These are phyloP conservation scores for Calliphora vomitoria DNA, from an alignment of 2,888 invertebrate genomes.

Conservation along the genomic window DNA sequence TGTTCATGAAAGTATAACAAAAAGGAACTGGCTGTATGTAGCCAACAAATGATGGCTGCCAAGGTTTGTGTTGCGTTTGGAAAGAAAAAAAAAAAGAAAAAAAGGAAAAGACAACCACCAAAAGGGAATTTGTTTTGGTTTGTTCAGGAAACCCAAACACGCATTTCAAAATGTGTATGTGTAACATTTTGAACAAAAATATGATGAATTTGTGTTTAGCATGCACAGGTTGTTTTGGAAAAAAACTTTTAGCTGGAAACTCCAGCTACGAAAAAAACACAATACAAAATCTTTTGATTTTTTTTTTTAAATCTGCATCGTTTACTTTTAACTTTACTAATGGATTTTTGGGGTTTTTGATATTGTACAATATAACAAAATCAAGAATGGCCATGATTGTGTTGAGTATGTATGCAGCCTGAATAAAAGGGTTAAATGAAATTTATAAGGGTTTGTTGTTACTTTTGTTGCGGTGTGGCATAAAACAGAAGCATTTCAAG, in stretches of 20 bases:
- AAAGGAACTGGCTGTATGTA: slow-evolving; percentile 27
- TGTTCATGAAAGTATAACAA: slow-evolving; percentile 50
- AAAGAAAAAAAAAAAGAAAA: not conserved
- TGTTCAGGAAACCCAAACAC: slow-evolving; percentile 56
- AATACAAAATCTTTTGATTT: slow-evolving; percentile 33
- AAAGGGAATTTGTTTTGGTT: slow-evolving; percentile 65
- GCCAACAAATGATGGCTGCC: slow-evolving; percentile 46
- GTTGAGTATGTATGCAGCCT: slow-evolving; percentile 24
- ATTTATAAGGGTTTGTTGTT: slow-evolving; percentile 69
- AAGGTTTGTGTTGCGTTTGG: not conserved
- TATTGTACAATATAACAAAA: slow-evolving; percentile 45
- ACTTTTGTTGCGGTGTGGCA: slow-evolving; percentile 66
- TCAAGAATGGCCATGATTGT: slow-evolving; percentile 30
- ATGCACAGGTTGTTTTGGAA: slow-evolving; percentile 73
- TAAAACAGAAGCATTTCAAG: slow-evolving; percentile 71
- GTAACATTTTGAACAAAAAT: slow-evolving; percentile 72
- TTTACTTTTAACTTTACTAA: slow-evolving; percentile 57
- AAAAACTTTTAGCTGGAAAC: slow-evolving; percentile 15
- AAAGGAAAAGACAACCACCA: slow-evolving; percentile 34
- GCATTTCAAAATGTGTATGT: slow-evolving; percentile 60
- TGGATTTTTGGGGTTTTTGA: slow-evolving; percentile 66
- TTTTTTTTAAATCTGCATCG: slow-evolving; percentile 1
- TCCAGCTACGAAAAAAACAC: slow-evolving; percentile 18
- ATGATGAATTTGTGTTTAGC: slow-evolving; percentile 76
- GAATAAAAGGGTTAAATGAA: slow-evolving; percentile 63